These are phyloP conservation scores for Halocynthia aurantium DNA, from an alignment of 23 tunicate species.

Conservation along the genomic window DNA sequence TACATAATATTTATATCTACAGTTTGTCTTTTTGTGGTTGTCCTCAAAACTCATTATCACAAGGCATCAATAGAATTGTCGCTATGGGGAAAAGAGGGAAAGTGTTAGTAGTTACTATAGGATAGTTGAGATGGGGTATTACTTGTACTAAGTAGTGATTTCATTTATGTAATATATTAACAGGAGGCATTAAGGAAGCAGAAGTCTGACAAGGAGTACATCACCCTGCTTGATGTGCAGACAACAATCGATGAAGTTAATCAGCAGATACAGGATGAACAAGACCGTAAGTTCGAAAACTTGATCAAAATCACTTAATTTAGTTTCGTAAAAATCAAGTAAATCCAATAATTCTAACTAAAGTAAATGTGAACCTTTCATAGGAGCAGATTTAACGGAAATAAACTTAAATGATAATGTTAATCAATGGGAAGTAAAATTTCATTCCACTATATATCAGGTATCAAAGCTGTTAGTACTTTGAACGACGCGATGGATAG, in stretches of 20 bases:
- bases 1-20: background rate
- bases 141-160: background rate
- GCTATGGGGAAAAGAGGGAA: background rate
- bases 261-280: conserved; percentile 58
- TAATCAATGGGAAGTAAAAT: too few species aligned
- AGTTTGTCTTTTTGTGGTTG: background rate
- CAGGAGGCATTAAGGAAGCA: conserved; percentile 60
- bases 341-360: too few species aligned
- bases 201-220: conserved; percentile 31
- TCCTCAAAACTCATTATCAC: background rate
- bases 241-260: conserved; percentile 50
- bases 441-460: conserved; percentile 2
- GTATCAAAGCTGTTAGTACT: conserved; percentile 74
- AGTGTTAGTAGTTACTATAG: background rate
- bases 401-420: too few species aligned
- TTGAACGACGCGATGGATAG: conserved; percentile 68
- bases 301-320: too few species aligned
- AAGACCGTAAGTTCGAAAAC: conserved; percentile 33
- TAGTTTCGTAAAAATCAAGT: background rate
- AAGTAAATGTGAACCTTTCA: too few species aligned
- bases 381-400: too few species aligned
- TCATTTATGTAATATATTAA: background rate
- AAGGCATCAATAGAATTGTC: background rate
- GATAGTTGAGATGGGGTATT: too few species aligned
- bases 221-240: conserved; percentile 45